Evolutionary conservation across 2,888 invertebrate genomes (phyloP), one percentile per base, ranked within the genome.

Genomic region (Thecophora atra): DNA sequence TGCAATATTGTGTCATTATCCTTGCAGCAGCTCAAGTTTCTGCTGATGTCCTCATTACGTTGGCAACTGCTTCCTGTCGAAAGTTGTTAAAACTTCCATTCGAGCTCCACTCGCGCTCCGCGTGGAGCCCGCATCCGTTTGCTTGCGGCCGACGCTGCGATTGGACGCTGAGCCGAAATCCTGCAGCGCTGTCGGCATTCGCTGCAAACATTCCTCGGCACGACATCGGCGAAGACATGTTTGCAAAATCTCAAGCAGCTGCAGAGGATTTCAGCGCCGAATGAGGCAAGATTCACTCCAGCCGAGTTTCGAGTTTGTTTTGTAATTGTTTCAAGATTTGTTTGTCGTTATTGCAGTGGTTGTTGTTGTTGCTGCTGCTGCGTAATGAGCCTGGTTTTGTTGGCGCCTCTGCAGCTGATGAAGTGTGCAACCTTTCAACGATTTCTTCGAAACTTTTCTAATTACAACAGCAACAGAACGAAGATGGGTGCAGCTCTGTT

Each of bases 1-100:
- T 24, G 52, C 13, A 26, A 70, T 70, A 62, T 70, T 70, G 62
- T 70, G 52, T 70, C 63, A 47, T 70, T 70, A 70, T 62, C 63
- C 63, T 58, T 52, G 62, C 62, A 47, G 52, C 24, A 54, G 19
- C 63, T 42, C 30, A 30, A 70, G 70, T 63, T 62, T 63, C 62
- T 26, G 70, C 19, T 70, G 70, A 70, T 70, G 63, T 63, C 62
- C 70, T 70, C 70, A 70, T 70, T 70, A 70, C 62, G 47, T 63
- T 62, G 47, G 30, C 51, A 51, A 70, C 44, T 63, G 63, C 51
- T 68, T 68, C 47, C 5, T 17, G 11, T 47, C 47, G 11, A 5
- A n/a, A n/a, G 17, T 58, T 21, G 28, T 58, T 24, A 8, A 52
- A 62, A 70, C 37, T 63, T 69, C 7, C 28, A 26, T 28, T 47